A percentile compares a stretch with the other conserved stretches of the same genome.
These are phyloP conservation scores for Folsomia candida DNA, from an alignment of 2,888 invertebrate species.

Conservation along the genomic window DNA sequence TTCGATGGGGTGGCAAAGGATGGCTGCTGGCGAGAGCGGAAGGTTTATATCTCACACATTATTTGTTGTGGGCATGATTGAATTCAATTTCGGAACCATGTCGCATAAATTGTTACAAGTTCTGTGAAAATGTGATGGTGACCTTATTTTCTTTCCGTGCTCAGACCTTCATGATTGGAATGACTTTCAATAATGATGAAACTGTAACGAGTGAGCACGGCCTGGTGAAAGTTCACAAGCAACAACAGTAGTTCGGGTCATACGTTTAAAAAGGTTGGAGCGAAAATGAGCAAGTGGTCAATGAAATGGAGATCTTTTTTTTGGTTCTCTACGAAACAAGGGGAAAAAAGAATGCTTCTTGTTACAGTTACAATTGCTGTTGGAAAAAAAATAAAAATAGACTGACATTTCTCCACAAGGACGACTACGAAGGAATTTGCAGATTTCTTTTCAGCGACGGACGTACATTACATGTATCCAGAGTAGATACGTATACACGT, in stretches of 20 bases:
- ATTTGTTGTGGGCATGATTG: too few species aligned
- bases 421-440: background rate
- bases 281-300: too few species aligned
- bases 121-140: background rate
- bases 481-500: background rate
- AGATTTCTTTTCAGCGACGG: background rate
- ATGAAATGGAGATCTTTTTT: too few species aligned
- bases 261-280: too few species aligned
- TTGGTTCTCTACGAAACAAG: background rate
- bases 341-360: background rate
- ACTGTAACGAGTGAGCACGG: too few species aligned
- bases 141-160: background rate
- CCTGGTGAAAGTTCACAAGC: too few species aligned
- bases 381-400: background rate
- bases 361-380: background rate
- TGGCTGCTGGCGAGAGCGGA: too few species aligned
- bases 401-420: background rate
- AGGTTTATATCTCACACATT: too few species aligned
- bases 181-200: too few species aligned
- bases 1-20: background rate
- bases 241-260: too few species aligned
- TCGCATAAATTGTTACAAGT: too few species aligned
- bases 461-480: background rate
- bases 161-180: background rate
- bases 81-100: too few species aligned